phyloP scores from a whole-genome alignment of 2,113 vertebrate species.

The Sinocyclocheilus grahami region DNA sequence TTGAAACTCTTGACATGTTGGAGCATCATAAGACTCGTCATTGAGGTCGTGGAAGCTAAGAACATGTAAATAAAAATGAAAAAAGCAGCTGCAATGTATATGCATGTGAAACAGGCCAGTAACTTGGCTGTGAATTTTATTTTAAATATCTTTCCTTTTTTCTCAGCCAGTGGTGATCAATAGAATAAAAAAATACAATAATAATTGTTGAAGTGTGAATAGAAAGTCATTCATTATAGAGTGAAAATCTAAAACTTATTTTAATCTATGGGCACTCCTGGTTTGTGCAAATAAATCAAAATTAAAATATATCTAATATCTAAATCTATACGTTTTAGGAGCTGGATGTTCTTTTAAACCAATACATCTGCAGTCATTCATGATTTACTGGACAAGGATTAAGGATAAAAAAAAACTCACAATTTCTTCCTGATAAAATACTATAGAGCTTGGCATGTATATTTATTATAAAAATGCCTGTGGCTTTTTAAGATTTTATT shows the following conservation, averaged over 20 bases:
- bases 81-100: constrained; percentile 65
- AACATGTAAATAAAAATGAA: constrained; percentile 50
- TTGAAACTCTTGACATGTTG: not conserved
- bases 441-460: not conserved
- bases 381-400: not conserved
- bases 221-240: not conserved
- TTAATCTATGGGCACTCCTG: not conserved
- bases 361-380: not conserved
- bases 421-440: not conserved
- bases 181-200: constrained; percentile 72
- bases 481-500: not conserved
- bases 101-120: constrained; percentile 61
- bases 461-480: not conserved
- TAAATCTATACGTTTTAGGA: not conserved
- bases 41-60: no score
- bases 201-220: constrained; percentile 16
- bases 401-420: not conserved
- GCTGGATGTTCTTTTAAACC: not conserved
- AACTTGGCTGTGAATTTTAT: not conserved
- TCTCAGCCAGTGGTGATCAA: constrained; percentile 59
- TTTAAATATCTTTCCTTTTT: not conserved
- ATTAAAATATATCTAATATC: not conserved
- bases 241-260: not conserved
- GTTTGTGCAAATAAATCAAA: not conserved
- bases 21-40: not conserved